These are phyloP conservation scores for Tenthredo distinguenda DNA, from an alignment of 2,888 invertebrate genomes.

Conservation along the genomic window DNA sequence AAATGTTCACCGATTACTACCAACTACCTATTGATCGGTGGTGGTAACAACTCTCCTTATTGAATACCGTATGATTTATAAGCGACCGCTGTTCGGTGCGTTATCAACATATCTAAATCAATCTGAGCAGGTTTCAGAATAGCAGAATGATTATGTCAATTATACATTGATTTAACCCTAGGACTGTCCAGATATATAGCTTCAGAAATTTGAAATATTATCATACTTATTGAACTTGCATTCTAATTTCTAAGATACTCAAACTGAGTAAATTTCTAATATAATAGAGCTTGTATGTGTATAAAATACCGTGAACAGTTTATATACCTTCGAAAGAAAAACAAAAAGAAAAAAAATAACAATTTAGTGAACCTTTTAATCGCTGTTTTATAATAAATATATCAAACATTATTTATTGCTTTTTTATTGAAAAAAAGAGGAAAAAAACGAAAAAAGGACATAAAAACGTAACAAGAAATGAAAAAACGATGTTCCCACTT, in stretches of 20 bases:
- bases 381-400: slow-evolving; percentile 68
- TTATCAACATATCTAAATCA: slow-evolving; percentile 73
- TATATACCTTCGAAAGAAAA: slow-evolving; percentile 57
- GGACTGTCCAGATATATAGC: slow-evolving; percentile 67
- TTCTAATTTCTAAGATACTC: slow-evolving; percentile 68
- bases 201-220: slow-evolving; percentile 61
- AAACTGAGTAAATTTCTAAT: slow-evolving; percentile 58
- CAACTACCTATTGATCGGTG: not conserved
- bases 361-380: slow-evolving; percentile 67
- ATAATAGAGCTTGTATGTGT: slow-evolving; percentile 60
- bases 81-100: slow-evolving; percentile 68
- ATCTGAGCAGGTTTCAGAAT: slow-evolving; percentile 76
- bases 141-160: slow-evolving; percentile 74
- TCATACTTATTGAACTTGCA: slow-evolving; percentile 62
- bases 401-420: slow-evolving; percentile 62
- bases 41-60: slow-evolving; percentile 1
- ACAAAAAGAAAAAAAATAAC: slow-evolving; percentile 52
- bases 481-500: not conserved
- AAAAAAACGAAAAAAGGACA: not conserved
- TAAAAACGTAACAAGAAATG: not conserved
- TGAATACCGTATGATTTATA: slow-evolving; percentile 60
- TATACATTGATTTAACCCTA: slow-evolving; percentile 71
- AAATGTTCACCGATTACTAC: slow-evolving; percentile 37
- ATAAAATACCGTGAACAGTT: slow-evolving; percentile 50
- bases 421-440: slow-evolving; percentile 36